A percentile compares a stretch with the other conserved stretches of the same genome.
phyloP scores from a whole-genome alignment of 92 coral and sea anemone species.

The Palythoa grandis region DNA sequence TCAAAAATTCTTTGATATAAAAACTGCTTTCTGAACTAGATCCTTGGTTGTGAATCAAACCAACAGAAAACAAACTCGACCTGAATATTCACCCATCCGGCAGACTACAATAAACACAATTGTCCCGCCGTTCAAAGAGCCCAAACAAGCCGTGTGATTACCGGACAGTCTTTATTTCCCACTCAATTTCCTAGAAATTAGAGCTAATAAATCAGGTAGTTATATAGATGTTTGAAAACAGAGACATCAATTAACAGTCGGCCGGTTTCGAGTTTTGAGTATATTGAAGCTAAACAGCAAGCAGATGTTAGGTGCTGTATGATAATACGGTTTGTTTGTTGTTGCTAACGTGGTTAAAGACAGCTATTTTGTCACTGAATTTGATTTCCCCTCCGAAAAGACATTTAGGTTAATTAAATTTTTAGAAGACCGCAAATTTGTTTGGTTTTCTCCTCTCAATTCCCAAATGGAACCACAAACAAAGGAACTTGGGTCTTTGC shows the following conservation, averaged over 20 bases:
- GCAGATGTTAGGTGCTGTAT: conserved; percentile 3
- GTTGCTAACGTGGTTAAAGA: conserved; percentile 21
- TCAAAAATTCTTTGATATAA: background rate
- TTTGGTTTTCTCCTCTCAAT: background rate
- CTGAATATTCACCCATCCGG: background rate
- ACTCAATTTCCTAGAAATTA: conserved; percentile 57
- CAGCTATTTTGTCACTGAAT: conserved; percentile 20
- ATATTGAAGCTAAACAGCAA: conserved; percentile 17
- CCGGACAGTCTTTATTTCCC: conserved; percentile 44
- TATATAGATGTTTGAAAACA: conserved; percentile 49
- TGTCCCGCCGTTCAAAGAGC: conserved; percentile 1
- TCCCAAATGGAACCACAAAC: conserved; percentile 10
- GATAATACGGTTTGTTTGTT: conserved; percentile 29
- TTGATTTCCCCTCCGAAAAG: conserved; percentile 35
- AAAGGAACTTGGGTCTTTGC: background rate
- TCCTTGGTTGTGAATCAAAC: conserved; percentile 2
- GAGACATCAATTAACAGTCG: conserved; percentile 35
- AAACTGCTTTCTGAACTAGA: conserved; percentile 10
- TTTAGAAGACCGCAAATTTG: conserved; percentile 1
- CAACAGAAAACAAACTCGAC: background rate
- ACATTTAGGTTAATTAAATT: background rate
- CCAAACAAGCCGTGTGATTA: conserved; percentile 45
- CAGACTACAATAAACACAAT: background rate
- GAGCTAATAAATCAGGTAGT: conserved; percentile 55
- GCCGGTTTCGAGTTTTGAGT: background rate